A percentile compares a stretch with the other conserved stretches of the same genome.
phyloP scores from a whole-genome alignment of 1,140 invertebrate genomes.

The Drosophila oshimai region DNA sequence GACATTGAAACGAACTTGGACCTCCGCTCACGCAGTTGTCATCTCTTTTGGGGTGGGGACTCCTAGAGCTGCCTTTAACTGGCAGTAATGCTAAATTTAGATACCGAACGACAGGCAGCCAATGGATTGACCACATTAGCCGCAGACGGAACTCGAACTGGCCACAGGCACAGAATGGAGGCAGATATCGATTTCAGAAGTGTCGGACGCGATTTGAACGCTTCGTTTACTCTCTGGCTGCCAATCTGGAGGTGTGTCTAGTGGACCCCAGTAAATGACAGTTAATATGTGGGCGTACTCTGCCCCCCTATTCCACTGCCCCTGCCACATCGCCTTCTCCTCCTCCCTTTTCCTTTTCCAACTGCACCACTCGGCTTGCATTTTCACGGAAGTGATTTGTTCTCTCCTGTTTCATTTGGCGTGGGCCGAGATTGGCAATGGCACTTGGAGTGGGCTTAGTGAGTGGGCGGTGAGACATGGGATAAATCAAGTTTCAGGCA shows the following conservation, averaged over 20 bases:
- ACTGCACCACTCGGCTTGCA: conserved; percentile 25
- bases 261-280: conserved; percentile 12
- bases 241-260: conserved; percentile 41
- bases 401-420: neutral
- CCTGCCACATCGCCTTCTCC: neutral
- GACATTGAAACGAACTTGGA: conserved; percentile 77
- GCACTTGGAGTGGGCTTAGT: conserved; percentile 7
- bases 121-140: conserved; percentile 50
- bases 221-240: conserved; percentile 32
- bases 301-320: neutral
- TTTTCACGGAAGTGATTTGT: conserved; percentile 47
- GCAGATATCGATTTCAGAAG: conserved; percentile 66
- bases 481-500: neutral
- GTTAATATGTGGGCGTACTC: conserved; percentile 41
- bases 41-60: conserved; percentile 6
- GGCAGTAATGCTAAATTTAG: conserved; percentile 69
- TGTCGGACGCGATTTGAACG: conserved; percentile 56
- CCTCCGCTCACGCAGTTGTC: conserved; percentile 3
- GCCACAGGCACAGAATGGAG: conserved; percentile 12
- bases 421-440: conserved; percentile 36
- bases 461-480: conserved; percentile 28
- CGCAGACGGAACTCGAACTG: conserved; percentile 34
- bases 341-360: conserved; percentile 2
- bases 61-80: conserved; percentile 33
- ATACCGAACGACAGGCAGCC: conserved; percentile 4